phyloP scores from a whole-genome alignment of 2,797 vertebrate species.

The Myiotriccus ornatus region DNA sequence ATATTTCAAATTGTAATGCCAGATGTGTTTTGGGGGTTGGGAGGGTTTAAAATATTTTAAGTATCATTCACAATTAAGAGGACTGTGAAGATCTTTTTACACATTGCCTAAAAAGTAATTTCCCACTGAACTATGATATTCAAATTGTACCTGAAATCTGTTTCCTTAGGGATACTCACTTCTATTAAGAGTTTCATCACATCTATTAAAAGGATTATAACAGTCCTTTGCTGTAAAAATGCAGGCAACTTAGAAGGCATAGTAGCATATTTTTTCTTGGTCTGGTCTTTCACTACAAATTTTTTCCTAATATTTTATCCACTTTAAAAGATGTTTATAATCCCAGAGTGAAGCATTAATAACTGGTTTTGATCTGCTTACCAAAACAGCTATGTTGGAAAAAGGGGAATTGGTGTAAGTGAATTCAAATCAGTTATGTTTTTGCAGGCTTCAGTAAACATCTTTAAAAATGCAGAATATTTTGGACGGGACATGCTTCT shows the following conservation, averaged over 20 bases:
- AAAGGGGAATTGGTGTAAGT: neutral
- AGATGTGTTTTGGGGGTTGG: neutral
- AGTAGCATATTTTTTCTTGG: neutral
- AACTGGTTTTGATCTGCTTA: neutral
- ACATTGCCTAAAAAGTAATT: neutral
- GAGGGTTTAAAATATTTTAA: neutral
- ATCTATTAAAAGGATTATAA: neutral
- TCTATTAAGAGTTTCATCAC: neutral
- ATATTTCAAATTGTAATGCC: neutral
- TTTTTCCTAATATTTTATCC: neutral
- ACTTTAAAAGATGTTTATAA: neutral
- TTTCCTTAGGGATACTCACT: neutral
- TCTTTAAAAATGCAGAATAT: neutral
- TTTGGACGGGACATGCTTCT: neutral
- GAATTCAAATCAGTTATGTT: neutral
- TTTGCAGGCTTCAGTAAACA: neutral
- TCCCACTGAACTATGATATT: neutral
- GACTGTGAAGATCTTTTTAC: neutral
- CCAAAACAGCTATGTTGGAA: neutral
- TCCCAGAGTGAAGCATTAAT: neutral
- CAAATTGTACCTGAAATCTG: neutral
- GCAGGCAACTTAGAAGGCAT: neutral
- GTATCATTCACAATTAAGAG: neutral
- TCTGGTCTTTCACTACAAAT: neutral
- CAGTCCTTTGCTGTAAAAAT: neutral